Base-by-base conservation (phyloP, 2,797 vertebrate genomes). In the Myotis daubentonii region DNA sequence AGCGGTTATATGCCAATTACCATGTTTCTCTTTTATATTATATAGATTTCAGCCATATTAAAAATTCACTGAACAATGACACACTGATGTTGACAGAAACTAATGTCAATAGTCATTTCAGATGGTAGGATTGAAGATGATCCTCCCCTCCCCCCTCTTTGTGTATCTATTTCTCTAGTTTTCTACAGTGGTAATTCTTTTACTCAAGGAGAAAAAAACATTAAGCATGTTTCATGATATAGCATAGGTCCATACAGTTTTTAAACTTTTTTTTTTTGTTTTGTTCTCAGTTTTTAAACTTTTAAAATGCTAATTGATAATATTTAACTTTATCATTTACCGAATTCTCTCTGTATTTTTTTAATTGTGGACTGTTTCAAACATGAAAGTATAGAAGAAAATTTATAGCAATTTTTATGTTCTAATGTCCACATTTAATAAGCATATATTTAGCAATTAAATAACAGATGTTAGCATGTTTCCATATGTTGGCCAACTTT, bases 251-350 rank as follows among this genome's bases (percentile, higher is more conserved):
- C 33, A 9, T 38, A 38, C 38, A 38, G 38, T 38, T 38, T 38
- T 38, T 38, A 38, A 38, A 38, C 38, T 38, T 38, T 38, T 38
- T 38, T 38, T 36, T 38, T 38, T 38, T 38, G 38, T 38, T 38
- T 38, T 38, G 38, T 38, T 38, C 5, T 38, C 28, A 71, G 12
- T 86, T 91, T 66, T 30, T 15, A 86, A 87, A 76, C 20, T 3
- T 19, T 76, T 82, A 60, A 55, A 55, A 30, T 79, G 6, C 22
- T 89, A 71, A 33, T 62, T 83, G 49, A 25, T 84, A 22, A 51
- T 93, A 60, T 78, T 79, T 90, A 57, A 91, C n/a, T 87, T 94
- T 17, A 28, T 87, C 22, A 82, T 75, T 82, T 87, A 57, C 60
- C 44, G 78, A 44, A 53, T 85, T 87, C 55, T 57, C 8, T 70